Base-by-base conservation (phyloP, 2,888 invertebrate species). In the Amphipyra tragopoginis region DNA sequence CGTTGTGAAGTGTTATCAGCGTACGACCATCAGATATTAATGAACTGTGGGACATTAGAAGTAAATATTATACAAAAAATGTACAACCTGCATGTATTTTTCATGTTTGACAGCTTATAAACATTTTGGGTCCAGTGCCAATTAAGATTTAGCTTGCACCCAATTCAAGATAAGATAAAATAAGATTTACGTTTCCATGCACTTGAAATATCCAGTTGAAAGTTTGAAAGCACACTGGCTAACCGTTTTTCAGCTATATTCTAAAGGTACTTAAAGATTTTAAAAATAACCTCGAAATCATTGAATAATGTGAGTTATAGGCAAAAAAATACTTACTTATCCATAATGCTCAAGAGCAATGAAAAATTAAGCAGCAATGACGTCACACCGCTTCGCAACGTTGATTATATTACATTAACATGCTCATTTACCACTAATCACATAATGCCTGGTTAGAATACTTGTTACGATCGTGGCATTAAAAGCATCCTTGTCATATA, bases 1-100 rank as follows among this genome's bases (percentile, higher is more conserved):
- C 70, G 75, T 65, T 69, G 72, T 56, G 53, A 36, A 21, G 47
- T 38, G 44, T 79, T 86, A 88, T 87, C 84, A 77, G 70, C 75
- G 72, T 81, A 77, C 75, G 69, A 67, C 57, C 77, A 83, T 85
- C 83, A 71, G 75, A 53, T 67, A 43, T 56, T 73, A 77, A 73
- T 68, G 69, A 77, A 29, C 51, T 57, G 56, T 53, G 42, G 42
- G 48, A 67, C 74, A 54, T 62, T 45, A 57, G 36, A 56, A 33
- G 36, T 48, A 13, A 45, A 48, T 48, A 52, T 39, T 29, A 51
- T 10, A 44, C 49, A 74, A 38, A 39, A 50, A 54, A 50, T 56
- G 76, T 48, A 76, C 15, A 26, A 72, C n/a, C 39, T 13, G 36
- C 51, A 33, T 69, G 38, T 50, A 55, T 74, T 75, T 71, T 55